These are phyloP conservation scores for Ascidia mentula DNA, from an alignment of 23 tunicate species.

Conservation along the genomic window DNA sequence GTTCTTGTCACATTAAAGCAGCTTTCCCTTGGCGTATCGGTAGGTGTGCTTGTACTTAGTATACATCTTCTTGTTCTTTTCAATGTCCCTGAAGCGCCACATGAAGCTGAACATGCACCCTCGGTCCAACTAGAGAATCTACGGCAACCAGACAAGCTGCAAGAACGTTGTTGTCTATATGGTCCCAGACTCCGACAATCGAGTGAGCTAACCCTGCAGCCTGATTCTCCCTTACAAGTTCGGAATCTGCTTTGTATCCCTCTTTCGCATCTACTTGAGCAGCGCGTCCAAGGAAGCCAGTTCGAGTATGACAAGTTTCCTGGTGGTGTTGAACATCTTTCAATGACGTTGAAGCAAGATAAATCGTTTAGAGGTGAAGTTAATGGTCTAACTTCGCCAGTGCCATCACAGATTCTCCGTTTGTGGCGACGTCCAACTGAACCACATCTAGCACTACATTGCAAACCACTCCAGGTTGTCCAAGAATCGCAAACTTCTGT, in stretches of 20 bases:
- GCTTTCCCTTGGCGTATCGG: background rate
- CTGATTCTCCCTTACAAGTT: background rate
- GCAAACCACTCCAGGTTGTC: slow-evolving; percentile 1
- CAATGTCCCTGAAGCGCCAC: background rate
- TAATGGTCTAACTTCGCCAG: background rate
- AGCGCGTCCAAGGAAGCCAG: background rate
- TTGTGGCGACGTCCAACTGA: background rate
- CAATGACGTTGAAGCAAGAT: background rate
- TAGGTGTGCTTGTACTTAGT: background rate
- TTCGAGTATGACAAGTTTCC: background rate
- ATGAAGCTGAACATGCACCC: background rate
- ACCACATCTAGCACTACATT: background rate
- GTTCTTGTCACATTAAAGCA: background rate
- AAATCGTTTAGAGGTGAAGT: background rate
- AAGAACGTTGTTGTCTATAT: background rate
- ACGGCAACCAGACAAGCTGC: slow-evolving; percentile 5
- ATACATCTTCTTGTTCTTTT: background rate
- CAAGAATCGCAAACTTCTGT: background rate
- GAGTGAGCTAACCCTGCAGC: background rate
- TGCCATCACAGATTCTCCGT: background rate
- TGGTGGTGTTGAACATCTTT: background rate
- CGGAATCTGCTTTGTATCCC: background rate
- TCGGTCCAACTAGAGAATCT: background rate
- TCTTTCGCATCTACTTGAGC: background rate
- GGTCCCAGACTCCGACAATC: background rate